Base-by-base conservation (phyloP, 1,140 invertebrate genomes). In the Apis laboriosa region DNA sequence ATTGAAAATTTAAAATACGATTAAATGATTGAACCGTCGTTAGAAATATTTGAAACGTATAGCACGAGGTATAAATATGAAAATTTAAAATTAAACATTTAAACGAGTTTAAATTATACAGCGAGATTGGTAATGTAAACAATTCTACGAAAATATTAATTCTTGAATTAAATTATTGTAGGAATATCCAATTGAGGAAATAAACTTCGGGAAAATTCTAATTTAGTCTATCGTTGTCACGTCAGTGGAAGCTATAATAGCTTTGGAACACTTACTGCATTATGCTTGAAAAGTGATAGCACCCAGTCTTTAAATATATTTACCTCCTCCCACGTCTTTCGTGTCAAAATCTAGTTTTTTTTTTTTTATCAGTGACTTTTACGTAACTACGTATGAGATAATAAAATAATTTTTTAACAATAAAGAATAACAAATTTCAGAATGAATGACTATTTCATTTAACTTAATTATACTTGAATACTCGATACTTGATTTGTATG, bases 121-220 rank as follows among this genome's bases (percentile, higher is more conserved):
- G 34, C 5, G 5, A 43, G 15, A 9, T 53, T 1, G 0, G 9
- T 71, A 24, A 53, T 21, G n/a, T 70, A 71, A 13, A 21, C n/a
- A 71, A 71, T 53, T 71, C n/a, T 9, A 72, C 4, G 49, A 28
- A 72, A 72, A 72, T 28, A 17, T 12, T 51, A 53, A 70, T 53
- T 24, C 4, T 24, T 55, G 24, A 72, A 19, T 51, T 55, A 55
- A 15, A 55, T 72, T 28, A 24, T 55, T 72, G 17, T 19, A 55
- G 19, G 51, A 72, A 73, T 53, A 43, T 43, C n/a, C n/a, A 58
- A 58, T 43, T 58, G 21, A 73, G 19, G 15, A 73, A 60, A 9
- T 15, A 17, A n/a, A 56, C 21, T 28, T 19, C 1, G 70, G 24
- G 51, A 56, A 72, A 55, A 72, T 73, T 73, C 21, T 43, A 60